A percentile compares a stretch with the other conserved stretches of the same genome.
Evolutionary conservation across 2,113 vertebrate genomes (phyloP).

Genomic region (Vulpes ferrilata): DNA sequence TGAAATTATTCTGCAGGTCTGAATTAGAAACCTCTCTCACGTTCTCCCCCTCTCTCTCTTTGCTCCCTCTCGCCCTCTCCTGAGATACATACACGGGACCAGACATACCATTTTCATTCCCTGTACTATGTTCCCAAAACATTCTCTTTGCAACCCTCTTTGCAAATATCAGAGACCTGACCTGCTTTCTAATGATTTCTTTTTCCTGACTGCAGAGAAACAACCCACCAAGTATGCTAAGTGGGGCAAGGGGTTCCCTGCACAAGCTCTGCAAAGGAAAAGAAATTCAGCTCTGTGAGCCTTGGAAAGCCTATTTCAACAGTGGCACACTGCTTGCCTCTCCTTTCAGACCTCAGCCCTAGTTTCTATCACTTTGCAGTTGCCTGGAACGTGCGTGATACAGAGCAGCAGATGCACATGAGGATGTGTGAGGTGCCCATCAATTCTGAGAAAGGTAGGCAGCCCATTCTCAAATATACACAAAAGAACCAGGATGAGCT

Average conservation of each 20-base stretch:
- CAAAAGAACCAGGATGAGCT: neutral
- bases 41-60: neutral
- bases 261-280: neutral
- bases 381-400: neutral
- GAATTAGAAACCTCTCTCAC: conserved; percentile 40
- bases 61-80: neutral
- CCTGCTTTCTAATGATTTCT: neutral
- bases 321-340: neutral
- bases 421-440: neutral
- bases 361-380: neutral
- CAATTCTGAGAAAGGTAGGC: neutral
- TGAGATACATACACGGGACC: neutral
- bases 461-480: neutral
- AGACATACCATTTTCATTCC: neutral
- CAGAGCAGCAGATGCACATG: neutral
- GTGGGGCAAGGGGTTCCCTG: too few species aligned
- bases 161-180: neutral
- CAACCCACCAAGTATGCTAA: neutral
- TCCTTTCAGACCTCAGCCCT: neutral
- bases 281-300: neutral
- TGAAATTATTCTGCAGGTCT: conserved; percentile 35
- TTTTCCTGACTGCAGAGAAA: neutral
- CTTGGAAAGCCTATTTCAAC: neutral
- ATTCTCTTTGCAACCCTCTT: neutral
- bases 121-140: neutral